Percentiles rank a stretch among this genome's conserved stretches.
These are phyloP conservation scores for Drosophila sulfurigaster DNA, from an alignment of 1,140 invertebrate genomes.

Conservation along the genomic window DNA sequence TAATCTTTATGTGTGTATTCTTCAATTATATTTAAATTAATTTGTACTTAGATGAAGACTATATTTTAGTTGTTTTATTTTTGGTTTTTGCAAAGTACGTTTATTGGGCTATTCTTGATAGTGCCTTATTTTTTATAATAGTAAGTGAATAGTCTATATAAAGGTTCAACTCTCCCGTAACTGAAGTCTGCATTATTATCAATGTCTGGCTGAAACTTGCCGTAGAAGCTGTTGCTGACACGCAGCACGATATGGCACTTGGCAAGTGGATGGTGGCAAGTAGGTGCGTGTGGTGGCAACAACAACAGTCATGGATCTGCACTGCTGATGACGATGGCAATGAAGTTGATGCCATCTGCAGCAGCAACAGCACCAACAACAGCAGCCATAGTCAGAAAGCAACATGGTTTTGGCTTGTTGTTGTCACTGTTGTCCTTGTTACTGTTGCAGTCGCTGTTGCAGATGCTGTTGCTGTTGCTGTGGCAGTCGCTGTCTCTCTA, in stretches of 20 bases:
- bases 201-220: background rate
- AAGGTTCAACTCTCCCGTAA: no score
- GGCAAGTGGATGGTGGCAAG: background rate
- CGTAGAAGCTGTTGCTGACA: background rate
- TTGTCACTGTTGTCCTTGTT: conserved; percentile 2
- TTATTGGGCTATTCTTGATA: no score
- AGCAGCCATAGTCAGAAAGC: background rate
- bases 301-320: conserved; percentile 41
- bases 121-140: no score
- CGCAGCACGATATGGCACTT: conserved; percentile 2
- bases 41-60: no score
- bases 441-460: conserved; percentile 6
- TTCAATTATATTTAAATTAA: no score
- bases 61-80: no score
- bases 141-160: no score
- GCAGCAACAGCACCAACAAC: conserved; percentile 37
- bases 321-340: conserved; percentile 46
- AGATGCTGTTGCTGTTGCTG: conserved; percentile 11
- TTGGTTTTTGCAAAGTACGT: no score
- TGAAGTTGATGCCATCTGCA: conserved; percentile 63
- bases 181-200: no score
- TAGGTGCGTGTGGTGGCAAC: conserved; percentile 17
- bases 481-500: conserved; percentile 50
- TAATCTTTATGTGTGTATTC: no score
- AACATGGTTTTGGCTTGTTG: conserved; percentile 41